These are phyloP conservation scores for Phrynocephalus guinanensis DNA, from an alignment of 2,797 vertebrate genomes.

Conservation along the genomic window DNA sequence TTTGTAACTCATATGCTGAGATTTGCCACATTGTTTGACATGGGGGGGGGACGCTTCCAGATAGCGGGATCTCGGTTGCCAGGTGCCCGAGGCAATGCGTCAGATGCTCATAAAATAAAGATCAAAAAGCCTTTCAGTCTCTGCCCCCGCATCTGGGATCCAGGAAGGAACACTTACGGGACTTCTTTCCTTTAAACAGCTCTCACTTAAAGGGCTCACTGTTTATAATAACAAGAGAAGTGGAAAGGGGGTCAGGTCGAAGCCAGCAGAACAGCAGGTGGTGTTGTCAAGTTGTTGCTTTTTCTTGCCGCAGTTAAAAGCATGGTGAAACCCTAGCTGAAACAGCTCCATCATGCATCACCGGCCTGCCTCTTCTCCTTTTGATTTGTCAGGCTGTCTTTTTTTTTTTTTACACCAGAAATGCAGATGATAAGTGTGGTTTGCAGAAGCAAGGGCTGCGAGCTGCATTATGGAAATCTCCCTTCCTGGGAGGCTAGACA, in stretches of 20 bases:
- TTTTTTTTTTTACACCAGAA: background rate
- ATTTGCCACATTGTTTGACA: slow-evolving; percentile 81
- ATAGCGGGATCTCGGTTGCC: slow-evolving; percentile 84
- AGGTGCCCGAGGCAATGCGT: slow-evolving; percentile 85
- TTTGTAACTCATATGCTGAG: slow-evolving; percentile 70
- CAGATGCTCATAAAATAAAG: slow-evolving; percentile 83
- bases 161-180: slow-evolving; percentile 81
- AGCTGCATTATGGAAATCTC: background rate
- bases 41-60: slow-evolving; percentile 79
- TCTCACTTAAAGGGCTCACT: slow-evolving; percentile 85
- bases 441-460: slow-evolving; percentile 7
- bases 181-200: slow-evolving; percentile 84
- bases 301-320: slow-evolving; percentile 65
- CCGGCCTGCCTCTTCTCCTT: slow-evolving; percentile 65
- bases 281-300: slow-evolving; percentile 76
- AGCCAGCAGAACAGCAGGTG: slow-evolving; percentile 82
- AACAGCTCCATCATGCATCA: slow-evolving; percentile 39
- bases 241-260: slow-evolving; percentile 84
- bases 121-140: slow-evolving; percentile 82
- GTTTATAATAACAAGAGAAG: slow-evolving; percentile 89
- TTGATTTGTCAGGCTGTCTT: slow-evolving; percentile 58
- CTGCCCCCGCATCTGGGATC: slow-evolving; percentile 79
- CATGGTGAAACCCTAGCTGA: slow-evolving; percentile 68
- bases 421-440: slow-evolving; percentile 13
- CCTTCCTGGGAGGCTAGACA: background rate